Evolutionary conservation across 2,113 vertebrate species (phyloP).

Genomic region (Muscicapa adusta): DNA sequence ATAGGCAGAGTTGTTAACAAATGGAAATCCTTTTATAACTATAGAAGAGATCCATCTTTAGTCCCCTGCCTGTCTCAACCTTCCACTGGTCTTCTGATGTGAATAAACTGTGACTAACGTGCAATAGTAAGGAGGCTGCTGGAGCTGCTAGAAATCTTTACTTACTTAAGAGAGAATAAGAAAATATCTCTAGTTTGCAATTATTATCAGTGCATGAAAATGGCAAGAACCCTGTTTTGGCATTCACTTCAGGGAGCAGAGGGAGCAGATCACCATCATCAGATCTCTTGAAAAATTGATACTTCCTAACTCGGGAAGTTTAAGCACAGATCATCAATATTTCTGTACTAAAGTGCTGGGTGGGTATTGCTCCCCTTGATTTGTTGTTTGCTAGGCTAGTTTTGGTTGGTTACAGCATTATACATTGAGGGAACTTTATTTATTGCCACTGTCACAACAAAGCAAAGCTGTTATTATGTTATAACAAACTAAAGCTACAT

Average conservation of each 20-base stretch:
- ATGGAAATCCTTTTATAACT: slow-evolving; percentile 64
- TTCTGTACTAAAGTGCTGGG: slow-evolving; percentile 29
- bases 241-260: background rate
- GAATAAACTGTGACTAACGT: slow-evolving; percentile 56
- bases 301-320: slow-evolving; percentile 19
- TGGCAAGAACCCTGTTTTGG: background rate
- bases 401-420: slow-evolving; percentile 73
- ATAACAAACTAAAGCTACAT: slow-evolving; percentile 75
- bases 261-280: background rate
- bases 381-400: slow-evolving; percentile 67
- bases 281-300: background rate
- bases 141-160: slow-evolving; percentile 32
- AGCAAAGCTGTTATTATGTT: slow-evolving; percentile 77
- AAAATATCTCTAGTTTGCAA: background rate
- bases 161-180: background rate
- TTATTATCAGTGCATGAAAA: background rate
- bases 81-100: slow-evolving; percentile 49
- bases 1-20: slow-evolving; percentile 46
- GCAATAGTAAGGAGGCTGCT: slow-evolving; percentile 18
- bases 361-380: slow-evolving; percentile 54
- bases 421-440: slow-evolving; percentile 72
- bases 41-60: slow-evolving; percentile 44
- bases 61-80: slow-evolving; percentile 40
- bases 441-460: slow-evolving; percentile 78
- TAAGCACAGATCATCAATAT: background rate